These are phyloP conservation scores for Nyctalus aviator DNA, from an alignment of 2,797 vertebrate genomes.

Conservation along the genomic window DNA sequence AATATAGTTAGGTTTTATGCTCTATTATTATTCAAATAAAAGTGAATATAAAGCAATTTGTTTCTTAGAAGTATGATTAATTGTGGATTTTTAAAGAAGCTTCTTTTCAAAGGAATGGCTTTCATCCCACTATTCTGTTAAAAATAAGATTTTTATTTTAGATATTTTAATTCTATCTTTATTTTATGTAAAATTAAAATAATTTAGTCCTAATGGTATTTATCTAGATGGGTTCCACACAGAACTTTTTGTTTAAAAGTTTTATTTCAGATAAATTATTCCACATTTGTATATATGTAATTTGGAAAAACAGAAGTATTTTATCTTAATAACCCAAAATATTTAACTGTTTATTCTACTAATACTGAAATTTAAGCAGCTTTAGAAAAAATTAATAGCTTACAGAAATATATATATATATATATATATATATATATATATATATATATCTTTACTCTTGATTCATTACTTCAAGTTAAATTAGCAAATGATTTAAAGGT, in stretches of 20 bases:
- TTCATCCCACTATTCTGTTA: slow-evolving; percentile 15
- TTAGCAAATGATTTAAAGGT: neutral
- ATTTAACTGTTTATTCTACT: slow-evolving; percentile 29
- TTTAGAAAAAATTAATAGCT: neutral
- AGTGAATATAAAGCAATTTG: neutral
- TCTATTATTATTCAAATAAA: slow-evolving; percentile 39
- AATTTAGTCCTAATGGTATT: slow-evolving; percentile 55
- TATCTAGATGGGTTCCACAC: neutral
- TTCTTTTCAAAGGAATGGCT: slow-evolving; percentile 8
- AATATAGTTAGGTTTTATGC: slow-evolving; percentile 6
- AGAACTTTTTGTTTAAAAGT: neutral
- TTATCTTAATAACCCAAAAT: slow-evolving; percentile 50
- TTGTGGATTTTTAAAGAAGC: slow-evolving; percentile 35
- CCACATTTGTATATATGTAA: neutral
- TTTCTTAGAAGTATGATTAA: slow-evolving; percentile 38
- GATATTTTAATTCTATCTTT: neutral
- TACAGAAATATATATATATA: neutral
- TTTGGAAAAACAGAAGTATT: slow-evolving; percentile 36
- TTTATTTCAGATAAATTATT: slow-evolving; percentile 42
- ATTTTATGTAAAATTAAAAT: slow-evolving; percentile 37
- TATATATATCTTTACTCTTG: neutral
- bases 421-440: neutral
- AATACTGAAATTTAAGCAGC: slow-evolving; percentile 30
- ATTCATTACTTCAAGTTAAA: slow-evolving; percentile 48
- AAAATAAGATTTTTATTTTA: slow-evolving; percentile 8